Evolutionary conservation across 1,140 invertebrate species (phyloP), one percentile per base, ranked within the genome.

Genomic region (Vanessa tameamea): DNA sequence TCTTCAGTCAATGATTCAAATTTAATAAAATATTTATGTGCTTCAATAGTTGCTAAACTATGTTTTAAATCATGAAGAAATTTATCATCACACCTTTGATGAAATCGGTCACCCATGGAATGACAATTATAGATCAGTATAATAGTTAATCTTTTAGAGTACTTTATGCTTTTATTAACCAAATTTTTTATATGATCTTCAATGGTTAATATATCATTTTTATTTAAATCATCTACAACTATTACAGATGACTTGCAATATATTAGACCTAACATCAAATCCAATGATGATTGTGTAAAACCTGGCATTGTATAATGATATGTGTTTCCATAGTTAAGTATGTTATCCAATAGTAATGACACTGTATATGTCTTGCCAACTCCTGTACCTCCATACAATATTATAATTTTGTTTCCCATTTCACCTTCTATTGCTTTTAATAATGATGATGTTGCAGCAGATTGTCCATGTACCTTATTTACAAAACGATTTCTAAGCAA

Each of bases 301-400:
- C 71, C 83, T 50, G 86, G 84, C 85, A 89, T 87, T 15, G 83
- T 88, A 61, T 87, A 89, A 63, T 91, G 86, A 79, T 90, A 90
- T n/a, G 88, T 69, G 82, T 91, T 93, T 15, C 82, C 79, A 76
- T 72, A 82, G 53, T 81, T 70, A 57, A 83, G 76, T 50, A 85
- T 47, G 51, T 78, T 81, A 53, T 88, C 78, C 63, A 91, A 72
- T 53, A 91, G 69, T 51, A 90, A 48, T 65, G 89, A 87, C 9
- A 82, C 69, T 50, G 85, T 74, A 68, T 81, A 88, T 68, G 90
- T 91, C 72, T 93, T 93, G 1, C 92, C 92, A 37, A 90, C 88
- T 67, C 92, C 92, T 61, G 90, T 92, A 13, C 89, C 83, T 66
- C 92, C 92, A 83, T 86, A 88, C 20, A 92, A 80, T 65, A 91